phyloP scores from a whole-genome alignment of 2,888 invertebrate genomes.

The Pheosia tremula region DNA sequence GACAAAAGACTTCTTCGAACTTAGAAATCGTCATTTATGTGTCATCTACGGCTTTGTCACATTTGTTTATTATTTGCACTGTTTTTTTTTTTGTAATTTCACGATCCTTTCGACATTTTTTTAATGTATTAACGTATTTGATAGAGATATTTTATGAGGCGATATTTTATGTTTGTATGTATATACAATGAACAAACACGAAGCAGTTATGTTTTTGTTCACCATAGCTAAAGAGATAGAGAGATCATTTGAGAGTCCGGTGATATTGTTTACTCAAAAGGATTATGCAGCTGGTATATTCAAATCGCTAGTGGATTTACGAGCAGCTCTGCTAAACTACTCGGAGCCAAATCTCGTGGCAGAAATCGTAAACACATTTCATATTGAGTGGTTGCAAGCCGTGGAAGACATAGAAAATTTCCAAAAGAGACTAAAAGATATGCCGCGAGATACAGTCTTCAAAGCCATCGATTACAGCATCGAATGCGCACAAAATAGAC shows the following conservation, averaged over 20 bases:
- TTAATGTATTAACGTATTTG: slow-evolving; percentile 1
- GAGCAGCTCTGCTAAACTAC: slow-evolving; percentile 27
- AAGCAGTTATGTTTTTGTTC: slow-evolving; percentile 35
- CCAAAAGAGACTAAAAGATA: slow-evolving; percentile 38
- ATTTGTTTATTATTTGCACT: not conserved
- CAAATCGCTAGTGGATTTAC: slow-evolving; percentile 32
- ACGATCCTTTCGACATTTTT: not conserved
- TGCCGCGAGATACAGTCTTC: slow-evolving; percentile 41
- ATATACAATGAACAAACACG: slow-evolving; percentile 39
- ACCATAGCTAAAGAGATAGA: slow-evolving; percentile 47
- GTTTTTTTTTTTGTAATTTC: not conserved
- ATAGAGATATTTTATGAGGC: slow-evolving; percentile 12
- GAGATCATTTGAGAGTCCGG: slow-evolving; percentile 47
- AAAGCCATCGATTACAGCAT: slow-evolving; percentile 44
- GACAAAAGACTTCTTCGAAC: no score
- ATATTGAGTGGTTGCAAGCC: slow-evolving; percentile 49
- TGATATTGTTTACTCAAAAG: slow-evolving; percentile 49
- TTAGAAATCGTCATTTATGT: not conserved
- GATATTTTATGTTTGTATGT: slow-evolving; percentile 20
- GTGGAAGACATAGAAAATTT: slow-evolving; percentile 45
- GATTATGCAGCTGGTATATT: slow-evolving; percentile 46
- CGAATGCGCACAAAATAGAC: slow-evolving; percentile 35
- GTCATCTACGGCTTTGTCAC: not conserved
- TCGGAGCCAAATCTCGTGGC: slow-evolving; percentile 20
- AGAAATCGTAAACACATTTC: slow-evolving; percentile 41